phyloP scores from a whole-genome alignment of 1,140 invertebrate species.

The Scaptomyza graminum region DNA sequence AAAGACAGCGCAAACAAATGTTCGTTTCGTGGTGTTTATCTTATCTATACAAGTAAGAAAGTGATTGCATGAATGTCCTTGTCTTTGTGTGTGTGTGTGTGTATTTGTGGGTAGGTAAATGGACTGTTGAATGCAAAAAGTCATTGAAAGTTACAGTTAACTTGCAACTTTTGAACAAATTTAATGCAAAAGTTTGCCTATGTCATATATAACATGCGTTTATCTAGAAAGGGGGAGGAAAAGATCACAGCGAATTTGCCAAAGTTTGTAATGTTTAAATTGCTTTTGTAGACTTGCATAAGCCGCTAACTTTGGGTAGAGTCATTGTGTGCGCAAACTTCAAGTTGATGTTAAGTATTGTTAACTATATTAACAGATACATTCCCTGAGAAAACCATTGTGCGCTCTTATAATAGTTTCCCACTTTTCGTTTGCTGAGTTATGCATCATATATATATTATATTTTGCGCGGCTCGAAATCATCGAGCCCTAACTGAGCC shows the following conservation, averaged over 20 bases:
- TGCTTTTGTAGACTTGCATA: conserved; percentile 35
- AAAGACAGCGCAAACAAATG: conserved; percentile 32
- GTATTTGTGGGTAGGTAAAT: conserved; percentile 40
- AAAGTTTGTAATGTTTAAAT: conserved; percentile 55
- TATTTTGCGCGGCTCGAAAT: not conserved
- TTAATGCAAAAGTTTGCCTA: conserved; percentile 50
- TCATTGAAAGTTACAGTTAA: conserved; percentile 70
- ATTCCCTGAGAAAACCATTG: not conserved
- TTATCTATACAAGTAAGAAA: conserved; percentile 14
- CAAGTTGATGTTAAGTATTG: conserved; percentile 30
- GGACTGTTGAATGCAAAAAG: conserved; percentile 67
- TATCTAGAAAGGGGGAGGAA: conserved; percentile 1
- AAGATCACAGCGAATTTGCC: conserved; percentile 30
- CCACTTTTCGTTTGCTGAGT: not conserved
- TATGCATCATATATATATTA: not conserved
- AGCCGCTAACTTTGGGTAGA: conserved; percentile 36
- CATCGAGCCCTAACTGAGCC: conserved; percentile 54
- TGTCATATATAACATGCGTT: conserved; percentile 52
- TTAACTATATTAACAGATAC: conserved; percentile 17
- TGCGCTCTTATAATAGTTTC: not conserved
- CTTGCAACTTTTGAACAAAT: conserved; percentile 60
- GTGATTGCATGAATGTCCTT: conserved; percentile 3
- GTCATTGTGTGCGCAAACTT: conserved; percentile 29
- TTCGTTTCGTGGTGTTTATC: conserved; percentile 31
- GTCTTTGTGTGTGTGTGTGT: conserved; percentile 9